Conservation (phyloP, 2,113 vertebrate genomes). For the Lichenostomus cassidix region DNA sequence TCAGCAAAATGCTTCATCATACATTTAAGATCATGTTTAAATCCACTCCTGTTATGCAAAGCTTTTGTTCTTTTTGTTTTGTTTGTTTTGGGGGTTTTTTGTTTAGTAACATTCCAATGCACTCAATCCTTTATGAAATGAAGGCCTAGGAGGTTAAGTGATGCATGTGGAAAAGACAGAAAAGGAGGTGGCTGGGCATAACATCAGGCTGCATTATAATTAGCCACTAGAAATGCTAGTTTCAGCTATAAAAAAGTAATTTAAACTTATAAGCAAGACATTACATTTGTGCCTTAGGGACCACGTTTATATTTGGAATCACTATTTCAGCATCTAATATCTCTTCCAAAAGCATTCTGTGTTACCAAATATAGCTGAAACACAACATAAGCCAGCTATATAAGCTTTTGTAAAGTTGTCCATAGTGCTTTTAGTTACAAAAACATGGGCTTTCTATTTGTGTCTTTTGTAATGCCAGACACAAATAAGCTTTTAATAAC, state of each 20-base stretch:
- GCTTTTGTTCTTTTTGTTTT: not conserved
- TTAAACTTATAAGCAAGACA: conserved; percentile 32
- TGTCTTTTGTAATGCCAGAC: not conserved
- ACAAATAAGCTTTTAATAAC: not conserved
- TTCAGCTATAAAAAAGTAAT: conserved; percentile 27
- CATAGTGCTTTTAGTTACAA: not conserved
- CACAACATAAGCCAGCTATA: not conserved
- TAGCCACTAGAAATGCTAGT: not conserved
- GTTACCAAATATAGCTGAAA: not conserved
- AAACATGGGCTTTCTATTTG: not conserved
- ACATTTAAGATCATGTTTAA: not conserved
- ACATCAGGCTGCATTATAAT: not conserved
- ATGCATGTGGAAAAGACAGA: not conserved
- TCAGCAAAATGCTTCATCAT: not conserved
- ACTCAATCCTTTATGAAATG: not conserved
- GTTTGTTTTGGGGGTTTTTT: not conserved
- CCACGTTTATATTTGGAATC: not conserved
- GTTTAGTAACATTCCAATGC: not conserved
- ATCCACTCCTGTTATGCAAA: not conserved
- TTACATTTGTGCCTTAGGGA: conserved; percentile 8
- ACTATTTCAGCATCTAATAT: not conserved
- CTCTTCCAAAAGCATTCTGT: conserved; percentile 6
- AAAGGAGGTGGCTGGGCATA: not conserved
- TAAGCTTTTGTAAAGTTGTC: not conserved
- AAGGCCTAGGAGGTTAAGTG: not conserved